Conservation (phyloP, 2,113 vertebrate species). For the Tenrec ecaudatus region DNA sequence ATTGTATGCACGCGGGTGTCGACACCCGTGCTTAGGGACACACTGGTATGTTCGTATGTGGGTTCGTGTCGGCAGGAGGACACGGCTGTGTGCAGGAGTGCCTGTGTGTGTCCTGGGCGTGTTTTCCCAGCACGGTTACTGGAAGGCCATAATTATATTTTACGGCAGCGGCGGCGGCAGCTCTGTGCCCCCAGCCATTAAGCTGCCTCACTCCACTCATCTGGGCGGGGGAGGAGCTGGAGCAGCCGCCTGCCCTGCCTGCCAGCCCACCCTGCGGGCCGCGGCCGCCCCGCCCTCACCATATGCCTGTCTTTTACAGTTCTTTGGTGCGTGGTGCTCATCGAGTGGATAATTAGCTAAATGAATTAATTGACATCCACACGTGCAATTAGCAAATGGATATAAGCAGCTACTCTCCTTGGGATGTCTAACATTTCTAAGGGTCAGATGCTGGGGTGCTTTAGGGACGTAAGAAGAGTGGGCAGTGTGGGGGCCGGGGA, state of each 20-base stretch:
- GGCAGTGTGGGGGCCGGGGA: not conserved
- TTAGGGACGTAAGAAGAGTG: constrained; percentile 69
- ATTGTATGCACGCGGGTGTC: not conserved
- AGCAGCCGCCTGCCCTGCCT: not conserved
- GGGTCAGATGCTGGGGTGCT: constrained; percentile 82
- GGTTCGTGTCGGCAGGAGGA: not conserved
- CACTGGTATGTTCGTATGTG: not conserved
- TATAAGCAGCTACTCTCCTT: constrained; percentile 89
- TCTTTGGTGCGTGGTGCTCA: constrained; percentile 88
- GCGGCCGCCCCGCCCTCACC: constrained; percentile 75
- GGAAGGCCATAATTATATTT: constrained; percentile 75
- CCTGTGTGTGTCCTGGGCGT: not conserved
- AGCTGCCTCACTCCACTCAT: constrained; percentile 54
- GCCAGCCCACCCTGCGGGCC: constrained; percentile 42
- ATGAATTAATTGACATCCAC: constrained; percentile 91
- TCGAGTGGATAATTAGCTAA: constrained; percentile 90
- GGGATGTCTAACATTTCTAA: constrained; percentile 85
- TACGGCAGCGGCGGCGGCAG: not conserved
- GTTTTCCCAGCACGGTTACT: constrained; percentile 76
- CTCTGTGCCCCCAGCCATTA: constrained; percentile 49
- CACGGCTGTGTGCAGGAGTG: not conserved
- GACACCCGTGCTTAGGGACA: not conserved
- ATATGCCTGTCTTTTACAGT: constrained; percentile 87
- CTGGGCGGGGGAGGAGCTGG: not conserved
- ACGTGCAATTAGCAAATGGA: constrained; percentile 88